A percentile compares a stretch with the other conserved stretches of the same genome.
phyloP scores from a whole-genome alignment of 2,113 vertebrate genomes.

The Lycaon pictus region DNA sequence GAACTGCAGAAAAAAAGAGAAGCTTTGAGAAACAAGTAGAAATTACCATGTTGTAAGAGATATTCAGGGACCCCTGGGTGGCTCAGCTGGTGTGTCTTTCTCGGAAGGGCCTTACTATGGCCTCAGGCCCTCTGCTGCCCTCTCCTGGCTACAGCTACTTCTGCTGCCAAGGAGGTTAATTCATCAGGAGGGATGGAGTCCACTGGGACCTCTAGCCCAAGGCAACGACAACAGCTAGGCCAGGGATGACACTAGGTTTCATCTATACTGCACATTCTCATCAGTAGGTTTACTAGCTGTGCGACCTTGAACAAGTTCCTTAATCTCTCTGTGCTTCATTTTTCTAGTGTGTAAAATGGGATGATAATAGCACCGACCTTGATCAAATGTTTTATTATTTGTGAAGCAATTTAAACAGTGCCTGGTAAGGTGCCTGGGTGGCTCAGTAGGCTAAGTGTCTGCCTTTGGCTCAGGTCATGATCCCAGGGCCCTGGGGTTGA shows the following conservation, averaged over 20 bases:
- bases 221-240: not conserved
- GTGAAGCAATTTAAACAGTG: not conserved
- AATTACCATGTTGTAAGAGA: not conserved
- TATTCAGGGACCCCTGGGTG: not conserved
- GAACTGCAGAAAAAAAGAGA: not conserved
- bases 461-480: too few relatives aligned
- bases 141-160: not conserved
- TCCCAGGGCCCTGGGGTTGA: too few relatives aligned
- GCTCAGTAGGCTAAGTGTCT: too few relatives aligned
- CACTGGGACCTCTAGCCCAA: not conserved
- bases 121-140: not conserved
- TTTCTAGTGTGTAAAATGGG: not conserved
- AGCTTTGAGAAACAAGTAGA: not conserved
- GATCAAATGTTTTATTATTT: not conserved
- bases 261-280: not conserved
- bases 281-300: not conserved
- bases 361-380: not conserved
- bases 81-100: not conserved
- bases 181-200: not conserved
- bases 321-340: not conserved
- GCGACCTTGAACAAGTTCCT: not conserved
- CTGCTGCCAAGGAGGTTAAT: not conserved
- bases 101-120: not conserved
- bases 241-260: not conserved
- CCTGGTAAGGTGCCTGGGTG: too few relatives aligned